Percentiles rank a stretch among this genome's conserved stretches.
These are phyloP conservation scores for Adelphocoris suturalis DNA, from an alignment of 2,888 invertebrate species.

Conservation along the genomic window DNA sequence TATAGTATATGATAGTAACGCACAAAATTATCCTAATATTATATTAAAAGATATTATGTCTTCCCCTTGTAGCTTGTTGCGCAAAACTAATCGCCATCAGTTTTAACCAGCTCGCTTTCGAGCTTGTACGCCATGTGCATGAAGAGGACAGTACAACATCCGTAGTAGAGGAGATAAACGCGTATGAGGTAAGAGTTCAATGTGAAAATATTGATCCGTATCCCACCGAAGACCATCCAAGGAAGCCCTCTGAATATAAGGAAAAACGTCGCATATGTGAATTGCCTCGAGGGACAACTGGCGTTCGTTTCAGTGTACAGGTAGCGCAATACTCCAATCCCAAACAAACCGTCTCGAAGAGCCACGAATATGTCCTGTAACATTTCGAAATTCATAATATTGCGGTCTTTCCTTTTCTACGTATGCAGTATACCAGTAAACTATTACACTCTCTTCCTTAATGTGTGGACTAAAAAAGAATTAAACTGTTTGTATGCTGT, in stretches of 20 bases:
- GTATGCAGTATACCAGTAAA: too few species aligned
- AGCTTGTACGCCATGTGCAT: constrained; percentile 7
- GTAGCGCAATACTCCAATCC: constrained; percentile 35
- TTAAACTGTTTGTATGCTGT: too few species aligned
- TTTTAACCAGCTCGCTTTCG: background rate
- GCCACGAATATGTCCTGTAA: constrained; percentile 25
- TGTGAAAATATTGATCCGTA: background rate
- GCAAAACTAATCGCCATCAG: too few species aligned
- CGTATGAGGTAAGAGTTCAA: constrained; percentile 15
- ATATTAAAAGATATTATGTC: too few species aligned
- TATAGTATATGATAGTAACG: too few species aligned
- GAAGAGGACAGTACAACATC: constrained; percentile 28
- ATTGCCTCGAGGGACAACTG: background rate
- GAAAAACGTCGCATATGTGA: constrained; percentile 21
- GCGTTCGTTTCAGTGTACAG: constrained; percentile 23
- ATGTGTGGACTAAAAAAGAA: too few species aligned
- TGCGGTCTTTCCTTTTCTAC: too few species aligned
- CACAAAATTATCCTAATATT: too few species aligned
- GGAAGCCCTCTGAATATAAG: constrained; percentile 35
- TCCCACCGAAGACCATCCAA: constrained; percentile 11
- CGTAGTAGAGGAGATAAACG: constrained; percentile 24
- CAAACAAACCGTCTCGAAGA: constrained; percentile 10
- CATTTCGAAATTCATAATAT: background rate
- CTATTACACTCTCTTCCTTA: too few species aligned
- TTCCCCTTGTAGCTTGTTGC: too few species aligned